Percentiles rank a stretch among this genome's conserved stretches.
These are phyloP conservation scores for Drosophila murphyi DNA, from an alignment of 1,140 invertebrate genomes.

Conservation along the genomic window DNA sequence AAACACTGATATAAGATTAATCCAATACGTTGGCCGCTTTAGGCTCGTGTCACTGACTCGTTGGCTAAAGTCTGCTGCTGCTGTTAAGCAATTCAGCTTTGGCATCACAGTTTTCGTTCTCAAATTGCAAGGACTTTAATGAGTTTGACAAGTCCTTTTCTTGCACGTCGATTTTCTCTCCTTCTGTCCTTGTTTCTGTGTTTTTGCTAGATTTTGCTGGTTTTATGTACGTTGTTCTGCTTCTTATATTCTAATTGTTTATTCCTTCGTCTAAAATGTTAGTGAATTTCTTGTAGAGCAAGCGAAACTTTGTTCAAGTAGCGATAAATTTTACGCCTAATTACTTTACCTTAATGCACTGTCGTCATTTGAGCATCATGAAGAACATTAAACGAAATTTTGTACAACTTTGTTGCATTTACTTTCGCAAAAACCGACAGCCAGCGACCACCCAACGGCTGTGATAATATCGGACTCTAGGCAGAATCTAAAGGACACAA, in stretches of 20 bases:
- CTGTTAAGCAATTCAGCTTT: conserved; percentile 24
- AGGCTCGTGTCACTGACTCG: conserved; percentile 20
- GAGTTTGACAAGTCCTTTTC: conserved; percentile 29
- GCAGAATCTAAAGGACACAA: conserved; percentile 83
- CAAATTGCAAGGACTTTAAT: conserved; percentile 43
- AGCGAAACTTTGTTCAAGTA: conserved; percentile 50
- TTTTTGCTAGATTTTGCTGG: not conserved
- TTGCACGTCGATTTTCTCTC: conserved; percentile 22
- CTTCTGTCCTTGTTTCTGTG: not conserved
- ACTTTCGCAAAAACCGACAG: conserved; percentile 30
- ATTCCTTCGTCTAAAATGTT: conserved; percentile 26
- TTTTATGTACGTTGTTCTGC: conserved; percentile 10
- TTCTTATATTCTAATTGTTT: conserved; percentile 40
- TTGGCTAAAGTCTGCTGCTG: not conserved
- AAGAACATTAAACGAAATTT: conserved; percentile 10
- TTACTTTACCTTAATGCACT: conserved; percentile 35
- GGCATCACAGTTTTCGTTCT: conserved; percentile 17
- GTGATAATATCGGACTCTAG: conserved; percentile 84
- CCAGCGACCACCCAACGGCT: conserved; percentile 81
- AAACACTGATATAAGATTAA: not conserved
- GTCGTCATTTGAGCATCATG: conserved; percentile 20
- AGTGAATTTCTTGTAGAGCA: conserved; percentile 31
- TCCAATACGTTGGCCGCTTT: not conserved
- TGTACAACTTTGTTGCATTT: conserved; percentile 14
- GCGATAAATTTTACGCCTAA: conserved; percentile 41